Conservation (phyloP, 2,888 invertebrate genomes). For the Ferrisia virgata region DNA sequence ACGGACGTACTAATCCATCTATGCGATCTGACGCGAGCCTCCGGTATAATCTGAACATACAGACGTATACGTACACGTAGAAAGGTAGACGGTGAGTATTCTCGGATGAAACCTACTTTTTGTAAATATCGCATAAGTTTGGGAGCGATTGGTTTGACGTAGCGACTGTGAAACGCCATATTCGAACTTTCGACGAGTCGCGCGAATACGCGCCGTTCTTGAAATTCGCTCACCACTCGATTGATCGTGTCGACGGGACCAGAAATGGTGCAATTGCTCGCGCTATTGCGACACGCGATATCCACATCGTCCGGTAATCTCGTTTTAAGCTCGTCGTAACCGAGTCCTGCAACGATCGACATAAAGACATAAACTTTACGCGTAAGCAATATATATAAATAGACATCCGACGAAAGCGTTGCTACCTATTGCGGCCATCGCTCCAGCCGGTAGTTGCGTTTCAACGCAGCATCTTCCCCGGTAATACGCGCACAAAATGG, state of each 20-base stretch:
- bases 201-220: constrained; percentile 51
- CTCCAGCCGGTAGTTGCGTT: constrained; percentile 53
- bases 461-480: constrained; percentile 57
- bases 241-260: constrained; percentile 66
- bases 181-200: constrained; percentile 49
- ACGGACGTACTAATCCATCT: constrained; percentile 65
- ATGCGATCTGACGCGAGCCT: constrained; percentile 57
- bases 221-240: constrained; percentile 59
- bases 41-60: constrained; percentile 54
- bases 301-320: constrained; percentile 62
- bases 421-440: constrained; percentile 59
- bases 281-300: constrained; percentile 76
- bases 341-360: constrained; percentile 49
- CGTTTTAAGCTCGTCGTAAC: constrained; percentile 49
- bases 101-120: constrained; percentile 49
- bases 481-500: constrained; percentile 61
- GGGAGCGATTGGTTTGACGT: constrained; percentile 55
- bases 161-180: constrained; percentile 51
- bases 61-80: background rate
- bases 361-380: no score
- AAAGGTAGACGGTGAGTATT: no score
- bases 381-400: background rate
- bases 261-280: constrained; percentile 74
- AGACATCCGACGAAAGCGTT: no score
- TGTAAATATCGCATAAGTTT: constrained; percentile 54